These are phyloP conservation scores for Hassar affinis DNA, from an alignment of 2,113 vertebrate species.

Conservation along the genomic window DNA sequence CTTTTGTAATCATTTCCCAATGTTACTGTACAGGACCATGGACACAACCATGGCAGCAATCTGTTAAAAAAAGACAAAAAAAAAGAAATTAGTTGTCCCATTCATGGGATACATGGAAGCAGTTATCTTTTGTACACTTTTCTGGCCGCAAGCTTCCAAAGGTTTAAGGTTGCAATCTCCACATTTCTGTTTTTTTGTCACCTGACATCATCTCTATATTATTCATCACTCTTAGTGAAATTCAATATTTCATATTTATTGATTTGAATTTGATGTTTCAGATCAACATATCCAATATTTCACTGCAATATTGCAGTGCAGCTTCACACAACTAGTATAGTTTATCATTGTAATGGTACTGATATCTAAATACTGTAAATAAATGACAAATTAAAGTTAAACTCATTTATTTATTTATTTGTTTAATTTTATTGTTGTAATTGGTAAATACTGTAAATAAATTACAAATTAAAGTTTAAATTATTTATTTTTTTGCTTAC, in stretches of 20 bases:
- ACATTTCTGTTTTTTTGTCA: background rate
- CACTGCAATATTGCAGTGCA: background rate
- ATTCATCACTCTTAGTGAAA: background rate
- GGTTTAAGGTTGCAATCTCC: background rate
- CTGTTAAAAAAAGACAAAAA: constrained; percentile 20
- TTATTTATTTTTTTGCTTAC: no score
- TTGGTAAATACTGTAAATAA: no score
- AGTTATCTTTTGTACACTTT: background rate
- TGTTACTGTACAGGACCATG: constrained; percentile 50
- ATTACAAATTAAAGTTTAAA: no score
- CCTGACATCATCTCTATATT: background rate
- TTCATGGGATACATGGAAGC: background rate
- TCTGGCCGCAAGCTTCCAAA: background rate
- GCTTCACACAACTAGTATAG: background rate
- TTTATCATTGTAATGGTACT: background rate
- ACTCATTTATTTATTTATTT: no score
- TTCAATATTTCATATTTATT: background rate
- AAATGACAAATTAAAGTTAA: no score
- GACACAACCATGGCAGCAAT: constrained; percentile 54
- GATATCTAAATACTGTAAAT: no score
- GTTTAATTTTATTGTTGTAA: background rate
- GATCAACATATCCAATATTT: background rate
- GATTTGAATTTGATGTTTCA: background rate
- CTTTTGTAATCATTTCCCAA: constrained; percentile 38
- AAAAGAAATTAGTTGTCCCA: background rate